A percentile compares a stretch with the other conserved stretches of the same genome.
Evolutionary conservation across 2,797 vertebrate genomes (phyloP).

Genomic region (Pseudochirops corinnae): DNA sequence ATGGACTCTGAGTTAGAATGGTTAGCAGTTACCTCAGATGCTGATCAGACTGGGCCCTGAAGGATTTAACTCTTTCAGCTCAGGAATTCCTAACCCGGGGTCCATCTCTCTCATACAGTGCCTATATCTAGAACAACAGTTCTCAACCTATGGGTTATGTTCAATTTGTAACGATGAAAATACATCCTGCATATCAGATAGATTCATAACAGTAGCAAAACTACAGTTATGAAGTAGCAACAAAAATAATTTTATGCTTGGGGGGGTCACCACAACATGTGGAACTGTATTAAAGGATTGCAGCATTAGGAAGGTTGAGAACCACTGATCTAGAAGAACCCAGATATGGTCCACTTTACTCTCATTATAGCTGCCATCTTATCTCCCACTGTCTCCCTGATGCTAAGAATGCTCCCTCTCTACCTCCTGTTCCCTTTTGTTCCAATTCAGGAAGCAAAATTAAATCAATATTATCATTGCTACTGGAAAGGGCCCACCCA

Average conservation of each 20-base stretch:
- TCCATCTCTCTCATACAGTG: not conserved
- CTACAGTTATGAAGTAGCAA: no score
- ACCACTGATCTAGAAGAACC: not conserved
- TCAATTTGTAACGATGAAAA: no score
- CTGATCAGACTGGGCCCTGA: not conserved
- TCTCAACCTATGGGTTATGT: no score
- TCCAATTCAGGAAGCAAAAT: not conserved
- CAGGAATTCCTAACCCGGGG: not conserved
- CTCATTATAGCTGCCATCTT: not conserved
- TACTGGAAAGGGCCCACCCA: not conserved
- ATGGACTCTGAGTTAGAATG: not conserved
- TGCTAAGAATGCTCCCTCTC: not conserved
- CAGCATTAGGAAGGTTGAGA: no score
- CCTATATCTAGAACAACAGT: not conserved
- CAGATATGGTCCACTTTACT: not conserved
- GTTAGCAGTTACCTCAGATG: not conserved
- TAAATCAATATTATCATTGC: not conserved
- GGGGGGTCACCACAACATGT: no score
- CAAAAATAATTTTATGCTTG: no score
- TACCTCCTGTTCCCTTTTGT: not conserved
- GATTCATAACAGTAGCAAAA: no score
- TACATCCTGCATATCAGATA: no score
- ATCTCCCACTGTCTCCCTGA: not conserved
- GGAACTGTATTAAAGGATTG: no score
- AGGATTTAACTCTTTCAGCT: not conserved